phyloP scores from a whole-genome alignment of 1,140 invertebrate genomes.

The Macrocentrus cingulum region DNA sequence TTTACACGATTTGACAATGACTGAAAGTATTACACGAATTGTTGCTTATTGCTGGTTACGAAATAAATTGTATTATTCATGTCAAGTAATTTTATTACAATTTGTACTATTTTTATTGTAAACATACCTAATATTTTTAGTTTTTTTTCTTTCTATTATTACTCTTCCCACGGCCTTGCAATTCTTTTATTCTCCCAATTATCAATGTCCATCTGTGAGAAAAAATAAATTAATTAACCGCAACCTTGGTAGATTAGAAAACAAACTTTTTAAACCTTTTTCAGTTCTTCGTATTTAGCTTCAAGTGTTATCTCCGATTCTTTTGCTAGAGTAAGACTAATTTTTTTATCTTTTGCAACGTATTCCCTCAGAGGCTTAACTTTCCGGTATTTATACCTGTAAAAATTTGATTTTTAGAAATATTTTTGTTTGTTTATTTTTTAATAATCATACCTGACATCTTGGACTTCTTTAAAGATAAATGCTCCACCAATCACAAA shows the following conservation, averaged over 20 bases:
- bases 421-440: too few relatives aligned
- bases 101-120: slow-evolving; percentile 3
- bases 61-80: background rate
- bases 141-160: slow-evolving; percentile 14
- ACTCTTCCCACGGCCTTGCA: slow-evolving; percentile 79
- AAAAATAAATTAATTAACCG: slow-evolving; percentile 23
- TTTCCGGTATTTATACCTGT: slow-evolving; percentile 65
- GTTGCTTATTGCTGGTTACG: too few relatives aligned
- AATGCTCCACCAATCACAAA: slow-evolving; percentile 71
- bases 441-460: slow-evolving; percentile 71
- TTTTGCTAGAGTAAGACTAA: slow-evolving; percentile 68
- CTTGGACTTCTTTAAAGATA: slow-evolving; percentile 69
- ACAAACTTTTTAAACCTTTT: slow-evolving; percentile 50
- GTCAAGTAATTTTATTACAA: background rate
- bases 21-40: too few relatives aligned
- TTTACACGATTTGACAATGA: too few relatives aligned
- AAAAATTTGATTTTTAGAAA: slow-evolving; percentile 10
- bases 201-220: slow-evolving; percentile 67
- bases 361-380: slow-evolving; percentile 58
- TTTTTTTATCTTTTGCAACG: slow-evolving; percentile 66
- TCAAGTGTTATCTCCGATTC: slow-evolving; percentile 71
- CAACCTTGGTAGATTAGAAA: slow-evolving; percentile 5
- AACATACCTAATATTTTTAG: background rate
- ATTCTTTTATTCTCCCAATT: slow-evolving; percentile 80
- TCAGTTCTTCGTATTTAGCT: slow-evolving; percentile 71